A percentile compares a stretch with the other conserved stretches of the same genome.
Conservation (phyloP, 2,113 vertebrate genomes). For the Gobius niger region DNA sequence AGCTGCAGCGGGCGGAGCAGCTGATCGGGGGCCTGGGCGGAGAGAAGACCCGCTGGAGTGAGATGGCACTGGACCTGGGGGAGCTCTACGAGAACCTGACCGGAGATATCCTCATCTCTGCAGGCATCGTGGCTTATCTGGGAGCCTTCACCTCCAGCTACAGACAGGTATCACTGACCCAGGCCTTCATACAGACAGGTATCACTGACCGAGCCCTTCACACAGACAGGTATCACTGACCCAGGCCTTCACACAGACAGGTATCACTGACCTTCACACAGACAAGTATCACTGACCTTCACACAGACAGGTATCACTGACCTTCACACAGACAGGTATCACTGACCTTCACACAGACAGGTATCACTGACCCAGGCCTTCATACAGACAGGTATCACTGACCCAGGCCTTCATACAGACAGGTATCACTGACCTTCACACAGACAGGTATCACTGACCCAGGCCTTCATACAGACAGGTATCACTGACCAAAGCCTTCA, state of each 20-base stretch:
- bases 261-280: too few species aligned
- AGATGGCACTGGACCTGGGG: constrained; percentile 80
- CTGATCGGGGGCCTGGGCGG: constrained; percentile 88
- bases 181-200: not conserved
- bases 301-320: too few species aligned
- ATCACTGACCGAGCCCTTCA: not conserved
- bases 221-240: not conserved
- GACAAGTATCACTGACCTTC: too few species aligned
- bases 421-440: not conserved
- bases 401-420: not conserved
- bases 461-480: too few species aligned
- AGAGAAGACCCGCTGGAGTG: constrained; percentile 85
- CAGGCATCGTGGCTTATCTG: constrained; percentile 84
- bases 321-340: constrained; percentile 76
- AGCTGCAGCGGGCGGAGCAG: constrained; percentile 84
- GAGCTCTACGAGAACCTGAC: constrained; percentile 81
- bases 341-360: too few species aligned
- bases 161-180: constrained; percentile 76
- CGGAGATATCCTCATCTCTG: constrained; percentile 86
- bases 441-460: not conserved
- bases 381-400: constrained; percentile 82
- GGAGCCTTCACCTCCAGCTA: constrained; percentile 88
- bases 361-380: constrained; percentile 67
- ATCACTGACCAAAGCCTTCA: too few species aligned
- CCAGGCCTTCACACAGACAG: too few species aligned